Evolutionary conservation across 2,113 vertebrate species (phyloP), one percentile per base, ranked within the genome.

Genomic region (Phocoena phocoena): DNA sequence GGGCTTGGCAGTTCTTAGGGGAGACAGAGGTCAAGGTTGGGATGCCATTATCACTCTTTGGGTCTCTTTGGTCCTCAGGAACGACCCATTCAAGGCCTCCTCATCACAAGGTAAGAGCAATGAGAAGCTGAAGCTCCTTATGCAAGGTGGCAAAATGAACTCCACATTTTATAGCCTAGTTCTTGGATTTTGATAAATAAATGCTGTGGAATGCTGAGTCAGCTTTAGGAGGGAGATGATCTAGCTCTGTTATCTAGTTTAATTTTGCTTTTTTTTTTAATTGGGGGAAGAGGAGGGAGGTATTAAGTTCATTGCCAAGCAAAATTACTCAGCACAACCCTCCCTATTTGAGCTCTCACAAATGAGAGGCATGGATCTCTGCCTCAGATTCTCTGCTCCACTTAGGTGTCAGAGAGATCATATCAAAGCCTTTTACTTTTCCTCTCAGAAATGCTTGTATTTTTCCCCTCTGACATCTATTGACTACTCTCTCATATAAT

Each of bases 321-420:
- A 80, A 86, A 89, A 92, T 96, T 84, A 82, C 89, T 93, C 60
- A 38, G 26, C 38, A 12, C 9, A 71, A 26, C 81, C 71, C 65
- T n/a, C 18, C 5, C 3, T 23, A 2, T 58, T 6, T 10, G 50
- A 92, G 50, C 31, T 71, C 36, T 84, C n/a, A 31, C 41, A 36
- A 70, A 84, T 36, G 58, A 87, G 67, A 96, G 73, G 92, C 1
- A 5, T 73, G 36, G 60, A 83, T 76, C 81, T 80, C 60, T 97
- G 93, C 11, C 73, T 95, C 77, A 84, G 58, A 97, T 97, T 97
- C 95, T 84, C 82, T 95, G 95, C 79, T 98, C 91, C 74, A 96
- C 80, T 96, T 90, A 97, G 53, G 65, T 60, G 33, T 97, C 82
- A 44, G 0, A 53, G 41, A 58, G 83, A 91, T 96, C 80, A 83